Conservation (phyloP, 1,140 invertebrate genomes). For the Orchesella cincta region DNA sequence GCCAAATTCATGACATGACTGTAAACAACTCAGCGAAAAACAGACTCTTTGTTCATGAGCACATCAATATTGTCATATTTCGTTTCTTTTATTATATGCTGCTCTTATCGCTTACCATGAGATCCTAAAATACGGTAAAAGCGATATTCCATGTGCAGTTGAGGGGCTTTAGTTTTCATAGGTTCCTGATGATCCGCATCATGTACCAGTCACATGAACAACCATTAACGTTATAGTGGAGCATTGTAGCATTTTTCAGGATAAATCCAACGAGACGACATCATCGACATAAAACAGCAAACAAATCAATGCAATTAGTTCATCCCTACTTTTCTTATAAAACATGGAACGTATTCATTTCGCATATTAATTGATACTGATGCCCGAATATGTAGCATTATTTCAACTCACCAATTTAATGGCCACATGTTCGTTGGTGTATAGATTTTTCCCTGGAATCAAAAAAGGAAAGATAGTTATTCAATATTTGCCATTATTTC, state of each 20-base stretch:
- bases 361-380: too few species aligned
- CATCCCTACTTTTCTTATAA: too few species aligned
- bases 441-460: conserved; percentile 94
- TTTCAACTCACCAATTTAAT: conserved; percentile 96
- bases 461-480: conserved; percentile 57
- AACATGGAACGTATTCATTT: too few species aligned
- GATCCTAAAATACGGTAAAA: conserved; percentile 99
- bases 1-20: too few species aligned
- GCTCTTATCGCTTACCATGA: conserved; percentile 67
- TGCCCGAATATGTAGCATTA: too few species aligned
- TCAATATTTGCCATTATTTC: not conserved
- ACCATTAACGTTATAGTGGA: too few species aligned
- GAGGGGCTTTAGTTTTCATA: conserved; percentile 99
- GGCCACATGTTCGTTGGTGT: conserved; percentile 99
- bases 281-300: too few species aligned
- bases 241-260: too few species aligned
- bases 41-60: not conserved
- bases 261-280: conserved; percentile 26
- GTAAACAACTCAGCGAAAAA: not conserved
- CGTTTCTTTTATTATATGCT: not conserved
- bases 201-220: too few species aligned
- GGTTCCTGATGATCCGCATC: conserved; percentile 71
- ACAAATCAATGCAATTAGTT: too few species aligned
- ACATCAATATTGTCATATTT: not conserved
- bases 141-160: conserved; percentile 99